Base-by-base conservation (phyloP, 2,797 vertebrate genomes). In the Phyllotis vaccarum region DNA sequence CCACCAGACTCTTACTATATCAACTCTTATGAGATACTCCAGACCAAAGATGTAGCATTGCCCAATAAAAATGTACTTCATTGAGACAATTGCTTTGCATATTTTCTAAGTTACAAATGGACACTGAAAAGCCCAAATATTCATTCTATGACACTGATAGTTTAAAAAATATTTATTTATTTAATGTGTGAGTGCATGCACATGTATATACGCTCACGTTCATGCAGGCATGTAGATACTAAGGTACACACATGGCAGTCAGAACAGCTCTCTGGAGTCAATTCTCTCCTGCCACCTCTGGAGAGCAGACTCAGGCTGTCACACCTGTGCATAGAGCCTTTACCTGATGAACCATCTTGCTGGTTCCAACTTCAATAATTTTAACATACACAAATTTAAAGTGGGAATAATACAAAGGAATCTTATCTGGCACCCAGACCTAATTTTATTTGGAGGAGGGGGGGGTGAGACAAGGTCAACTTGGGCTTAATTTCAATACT, bases 381-480 rank as follows among this genome's bases (percentile, higher is more conserved):
- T 92, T 89, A 76, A 75, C 27, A 70, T 37, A 82, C 34, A 75
- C 80, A 81, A 83, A 22, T 64, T 46, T 83, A 58, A 92, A 87
- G 31, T 3, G 34, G 17, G 5, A 56, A 79, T n/a, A 56, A 76
- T 24, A 29, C 46, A 76, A 93, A 91, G 78, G 52, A 49, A 74
- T 54, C 46, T 83, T 58, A 76, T n/a, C 56, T 46, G n/a, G 34
- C 22, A 70, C 21, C 31, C 58, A 16, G 34, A 54, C 80, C 93
- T 74, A 86, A 79, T 43, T 52, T 88, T 22, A 90, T 74, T 43
- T 74, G 11, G 37, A 74, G 37, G 37, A 27, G 10, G 10, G 22
- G 37, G 3, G 22, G 24, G n/a, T n/a, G 70, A 74, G 72, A 43
- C 22, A 12, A 43, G 72, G 72, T 13, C 22, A 74, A 29, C 27